Conservation (phyloP, 2,888 invertebrate genomes). For the Catocala sponsa region DNA sequence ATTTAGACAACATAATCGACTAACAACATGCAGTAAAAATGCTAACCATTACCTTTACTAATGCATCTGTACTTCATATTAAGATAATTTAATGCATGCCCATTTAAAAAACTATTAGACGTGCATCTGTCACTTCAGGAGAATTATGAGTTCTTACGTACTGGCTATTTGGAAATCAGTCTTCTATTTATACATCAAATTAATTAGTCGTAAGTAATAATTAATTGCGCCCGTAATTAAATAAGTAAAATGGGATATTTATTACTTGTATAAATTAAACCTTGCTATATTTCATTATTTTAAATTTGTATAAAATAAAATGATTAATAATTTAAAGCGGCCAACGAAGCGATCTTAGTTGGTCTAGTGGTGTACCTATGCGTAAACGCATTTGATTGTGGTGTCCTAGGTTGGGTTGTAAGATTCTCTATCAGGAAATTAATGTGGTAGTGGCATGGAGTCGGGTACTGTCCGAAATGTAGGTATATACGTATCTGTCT, state of each 20-base stretch:
- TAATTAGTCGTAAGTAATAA: slow-evolving; percentile 45
- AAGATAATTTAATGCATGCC: slow-evolving; percentile 21
- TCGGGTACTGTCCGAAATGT: too few species aligned
- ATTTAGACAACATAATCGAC: too few species aligned
- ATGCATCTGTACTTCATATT: slow-evolving; percentile 48
- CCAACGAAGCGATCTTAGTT: too few species aligned
- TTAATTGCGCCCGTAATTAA: background rate
- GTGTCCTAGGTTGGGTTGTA: too few species aligned
- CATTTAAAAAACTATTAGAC: slow-evolving; percentile 33
- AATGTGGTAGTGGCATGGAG: too few species aligned
- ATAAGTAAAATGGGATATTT: background rate
- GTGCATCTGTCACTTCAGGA: slow-evolving; percentile 38
- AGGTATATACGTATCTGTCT: too few species aligned
- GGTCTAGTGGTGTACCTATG: too few species aligned
- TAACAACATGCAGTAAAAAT: too few species aligned
- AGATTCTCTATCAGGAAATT: too few species aligned
- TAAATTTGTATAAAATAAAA: too few species aligned
- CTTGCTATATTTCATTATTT: background rate
- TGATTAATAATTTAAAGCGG: too few species aligned
- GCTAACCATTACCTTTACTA: background rate
- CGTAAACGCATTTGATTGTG: too few species aligned
- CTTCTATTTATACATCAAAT: slow-evolving; percentile 57
- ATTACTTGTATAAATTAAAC: background rate
- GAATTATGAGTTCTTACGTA: slow-evolving; percentile 37
- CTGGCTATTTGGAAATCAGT: slow-evolving; percentile 46